Conservation (phyloP, 2,888 invertebrate genomes). For the Marasmarcha lunaedactyla region DNA sequence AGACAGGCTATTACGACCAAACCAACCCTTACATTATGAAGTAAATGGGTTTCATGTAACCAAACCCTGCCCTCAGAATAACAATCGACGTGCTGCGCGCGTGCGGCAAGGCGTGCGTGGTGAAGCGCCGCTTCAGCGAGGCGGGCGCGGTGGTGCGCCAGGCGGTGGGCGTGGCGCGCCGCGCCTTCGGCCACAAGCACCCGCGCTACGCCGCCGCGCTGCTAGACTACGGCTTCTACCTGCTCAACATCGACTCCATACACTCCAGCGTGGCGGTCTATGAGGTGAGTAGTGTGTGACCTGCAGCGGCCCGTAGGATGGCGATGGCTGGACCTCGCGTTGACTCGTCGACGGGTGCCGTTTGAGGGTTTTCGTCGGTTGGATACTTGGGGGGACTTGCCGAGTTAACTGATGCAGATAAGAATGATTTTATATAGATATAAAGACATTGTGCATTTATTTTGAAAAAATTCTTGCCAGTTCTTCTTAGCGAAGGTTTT, state of each 20-base stretch:
- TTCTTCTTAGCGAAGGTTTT: no score
- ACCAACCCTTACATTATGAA: no score
- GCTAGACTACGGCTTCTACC: constrained; percentile 90
- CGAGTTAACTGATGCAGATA: no score
- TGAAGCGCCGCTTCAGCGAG: constrained; percentile 85
- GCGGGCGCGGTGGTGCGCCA: constrained; percentile 87
- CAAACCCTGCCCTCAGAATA: constrained; percentile 52
- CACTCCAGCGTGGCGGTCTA: constrained; percentile 88
- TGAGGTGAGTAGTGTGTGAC: constrained; percentile 64
- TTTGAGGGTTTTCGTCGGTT: not conserved
- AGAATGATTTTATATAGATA: no score
- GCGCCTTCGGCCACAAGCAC: constrained; percentile 74
- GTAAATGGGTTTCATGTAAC: no score
- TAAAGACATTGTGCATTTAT: no score
- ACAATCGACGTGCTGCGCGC: constrained; percentile 86
- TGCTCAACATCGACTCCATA: constrained; percentile 89
- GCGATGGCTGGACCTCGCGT: not conserved
- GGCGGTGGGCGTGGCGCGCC: constrained; percentile 79
- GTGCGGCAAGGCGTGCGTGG: constrained; percentile 90
- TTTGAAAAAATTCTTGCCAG: no score
- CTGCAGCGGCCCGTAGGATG: not conserved
- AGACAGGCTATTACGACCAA: no score
- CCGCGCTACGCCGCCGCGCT: constrained; percentile 88
- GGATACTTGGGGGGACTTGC: not conserved
- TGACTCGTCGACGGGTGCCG: not conserved